Conservation (phyloP, 2,797 vertebrate genomes). For the Rhabdophis nuchalis region DNA sequence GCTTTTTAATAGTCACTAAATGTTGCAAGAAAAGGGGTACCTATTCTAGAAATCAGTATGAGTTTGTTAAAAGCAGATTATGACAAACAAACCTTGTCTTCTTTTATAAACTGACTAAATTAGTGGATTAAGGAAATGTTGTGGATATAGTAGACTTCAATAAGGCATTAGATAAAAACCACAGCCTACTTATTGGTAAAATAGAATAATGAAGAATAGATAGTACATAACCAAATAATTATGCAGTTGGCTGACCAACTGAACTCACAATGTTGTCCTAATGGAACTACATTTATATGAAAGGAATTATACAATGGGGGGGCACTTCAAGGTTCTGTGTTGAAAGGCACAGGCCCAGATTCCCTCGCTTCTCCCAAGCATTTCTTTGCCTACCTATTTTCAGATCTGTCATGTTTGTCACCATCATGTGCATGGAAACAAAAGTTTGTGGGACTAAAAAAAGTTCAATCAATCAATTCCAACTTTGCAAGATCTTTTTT, state of each 20-base stretch:
- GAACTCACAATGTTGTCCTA: background rate
- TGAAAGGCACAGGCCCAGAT: background rate
- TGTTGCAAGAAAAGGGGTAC: too few relatives aligned
- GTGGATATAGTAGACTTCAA: background rate
- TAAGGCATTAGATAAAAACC: background rate
- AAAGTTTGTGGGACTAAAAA: too few relatives aligned
- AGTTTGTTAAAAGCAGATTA: background rate
- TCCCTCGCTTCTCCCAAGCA: too few relatives aligned
- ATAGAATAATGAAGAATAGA: background rate
- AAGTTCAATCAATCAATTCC: too few relatives aligned
- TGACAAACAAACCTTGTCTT: background rate
- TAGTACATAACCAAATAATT: background rate
- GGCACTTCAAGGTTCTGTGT: background rate
- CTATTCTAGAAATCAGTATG: background rate
- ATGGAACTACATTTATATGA: background rate
- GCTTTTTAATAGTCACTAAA: background rate
- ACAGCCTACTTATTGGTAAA: background rate
- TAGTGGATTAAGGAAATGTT: background rate
- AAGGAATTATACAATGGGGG: background rate
- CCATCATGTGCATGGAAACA: too few relatives aligned
- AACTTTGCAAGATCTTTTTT: too few relatives aligned
- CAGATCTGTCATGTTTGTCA: too few relatives aligned
- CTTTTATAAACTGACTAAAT: background rate
- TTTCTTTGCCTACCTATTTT: too few relatives aligned
- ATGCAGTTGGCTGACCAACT: background rate